Conservation (phyloP, 2,888 invertebrate genomes). For the Caenorhabditis uteleia region DNA sequence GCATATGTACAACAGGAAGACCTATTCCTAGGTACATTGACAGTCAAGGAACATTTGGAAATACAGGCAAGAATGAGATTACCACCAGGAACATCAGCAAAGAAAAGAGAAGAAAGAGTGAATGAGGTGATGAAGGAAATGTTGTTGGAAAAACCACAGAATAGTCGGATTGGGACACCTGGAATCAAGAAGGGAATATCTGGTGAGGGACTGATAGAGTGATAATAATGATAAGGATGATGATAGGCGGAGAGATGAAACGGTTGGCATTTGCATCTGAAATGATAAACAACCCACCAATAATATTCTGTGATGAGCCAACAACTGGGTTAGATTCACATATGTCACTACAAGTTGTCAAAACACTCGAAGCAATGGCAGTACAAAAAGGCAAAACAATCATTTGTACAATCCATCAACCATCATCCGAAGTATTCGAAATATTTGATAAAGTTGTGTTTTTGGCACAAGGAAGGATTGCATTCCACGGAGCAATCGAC, state of each 20-base stretch:
- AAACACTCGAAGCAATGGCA: conserved; percentile 46
- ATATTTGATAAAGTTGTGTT: conserved; percentile 82
- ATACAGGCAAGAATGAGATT: conserved; percentile 80
- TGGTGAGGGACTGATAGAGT: conserved; percentile 13
- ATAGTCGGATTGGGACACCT: conserved; percentile 86
- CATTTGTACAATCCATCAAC: conserved; percentile 91
- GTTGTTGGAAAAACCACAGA: conserved; percentile 84
- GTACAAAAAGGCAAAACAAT: conserved; percentile 82
- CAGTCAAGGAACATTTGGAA: conserved; percentile 59
- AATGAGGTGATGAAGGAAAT: conserved; percentile 80
- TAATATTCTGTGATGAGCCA: conserved; percentile 95
- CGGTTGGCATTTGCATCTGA: conserved; percentile 92
- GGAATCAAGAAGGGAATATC: conserved; percentile 73
- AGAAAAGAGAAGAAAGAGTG: conserved; percentile 80
- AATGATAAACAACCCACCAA: conserved; percentile 86
- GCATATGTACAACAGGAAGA: conserved; percentile 65
- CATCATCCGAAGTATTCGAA: conserved; percentile 85
- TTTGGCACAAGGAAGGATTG: conserved; percentile 89
- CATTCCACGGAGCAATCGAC: conserved; percentile 80
- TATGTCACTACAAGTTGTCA: conserved; percentile 31
- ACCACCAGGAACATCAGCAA: conserved; percentile 75
- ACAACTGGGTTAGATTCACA: conserved; percentile 92
- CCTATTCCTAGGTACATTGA: conserved; percentile 56
- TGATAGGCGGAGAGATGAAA: conserved; percentile 95
- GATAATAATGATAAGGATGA: conserved; percentile 78